Percentiles rank a stretch among this genome's conserved stretches.
phyloP scores from a whole-genome alignment of 2,888 invertebrate species.

The Pogonocherus hispidulus region DNA sequence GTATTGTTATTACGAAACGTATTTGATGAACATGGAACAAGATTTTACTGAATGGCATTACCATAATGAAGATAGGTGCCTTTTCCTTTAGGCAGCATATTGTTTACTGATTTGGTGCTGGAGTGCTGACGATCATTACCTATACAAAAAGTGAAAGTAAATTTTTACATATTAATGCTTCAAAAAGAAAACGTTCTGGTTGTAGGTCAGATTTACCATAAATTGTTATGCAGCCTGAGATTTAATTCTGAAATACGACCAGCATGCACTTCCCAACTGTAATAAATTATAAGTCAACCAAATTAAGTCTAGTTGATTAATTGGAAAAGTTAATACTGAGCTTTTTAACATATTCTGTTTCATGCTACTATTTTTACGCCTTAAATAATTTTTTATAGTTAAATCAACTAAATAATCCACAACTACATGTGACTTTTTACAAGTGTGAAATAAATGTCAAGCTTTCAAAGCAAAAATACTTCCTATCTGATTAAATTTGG shows the following conservation, averaged over 20 bases:
- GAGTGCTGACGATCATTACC: slow-evolving; percentile 17
- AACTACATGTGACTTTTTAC: too few species aligned
- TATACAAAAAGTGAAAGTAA: slow-evolving; percentile 25
- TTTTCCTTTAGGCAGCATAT: slow-evolving; percentile 6
- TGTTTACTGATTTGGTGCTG: slow-evolving; percentile 20
- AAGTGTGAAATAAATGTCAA: too few species aligned
- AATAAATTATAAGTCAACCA: not conserved
- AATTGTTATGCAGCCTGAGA: slow-evolving; percentile 21
- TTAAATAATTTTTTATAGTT: too few species aligned
- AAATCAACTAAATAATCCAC: too few species aligned
- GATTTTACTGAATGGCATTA: slow-evolving; percentile 4
- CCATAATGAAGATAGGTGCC: not conserved
- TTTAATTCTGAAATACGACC: slow-evolving; percentile 25
- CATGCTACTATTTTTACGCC: too few species aligned
- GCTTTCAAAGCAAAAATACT: too few species aligned
- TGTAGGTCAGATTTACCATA: slow-evolving; percentile 30
- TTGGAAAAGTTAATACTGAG: too few species aligned
- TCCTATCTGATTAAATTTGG: too few species aligned
- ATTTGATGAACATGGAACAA: not conserved
- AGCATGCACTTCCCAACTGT: not conserved
- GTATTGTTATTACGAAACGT: not conserved
- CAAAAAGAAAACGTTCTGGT: slow-evolving; percentile 21
- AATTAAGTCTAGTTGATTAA: too few species aligned
- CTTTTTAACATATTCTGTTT: too few species aligned
- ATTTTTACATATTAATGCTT: slow-evolving; percentile 23